Conservation (phyloP, 1,140 invertebrate genomes). For the Diprion similis region DNA sequence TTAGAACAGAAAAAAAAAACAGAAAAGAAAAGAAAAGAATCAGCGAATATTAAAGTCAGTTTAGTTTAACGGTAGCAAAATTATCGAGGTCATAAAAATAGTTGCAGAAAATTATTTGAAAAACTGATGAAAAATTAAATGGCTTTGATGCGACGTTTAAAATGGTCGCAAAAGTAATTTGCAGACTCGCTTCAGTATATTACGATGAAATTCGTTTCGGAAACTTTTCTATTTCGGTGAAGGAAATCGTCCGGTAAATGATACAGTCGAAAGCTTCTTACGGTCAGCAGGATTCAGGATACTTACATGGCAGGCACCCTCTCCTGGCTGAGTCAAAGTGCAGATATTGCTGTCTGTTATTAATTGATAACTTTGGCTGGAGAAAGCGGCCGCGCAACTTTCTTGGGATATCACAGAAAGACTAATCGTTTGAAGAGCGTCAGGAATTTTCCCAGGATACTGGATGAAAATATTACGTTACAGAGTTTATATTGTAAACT, state of each 20-base stretch:
- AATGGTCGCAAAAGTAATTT: constrained; percentile 7
- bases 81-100: not conserved
- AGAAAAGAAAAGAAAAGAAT: constrained; percentile 18
- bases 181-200: not conserved
- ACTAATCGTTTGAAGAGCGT: constrained; percentile 42
- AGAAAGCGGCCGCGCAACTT: constrained; percentile 27
- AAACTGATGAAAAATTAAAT: constrained; percentile 36
- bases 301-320: constrained; percentile 67
- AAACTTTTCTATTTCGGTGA: not conserved
- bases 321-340: constrained; percentile 66
- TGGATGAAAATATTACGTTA: constrained; percentile 25
- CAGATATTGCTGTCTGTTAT: constrained; percentile 61
- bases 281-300: too few relatives aligned
- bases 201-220: not conserved
- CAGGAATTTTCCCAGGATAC: constrained; percentile 31
- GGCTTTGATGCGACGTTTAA: constrained; percentile 45
- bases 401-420: constrained; percentile 30
- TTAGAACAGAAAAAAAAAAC: too few relatives aligned
- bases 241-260: too few relatives aligned
- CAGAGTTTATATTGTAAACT: not conserved
- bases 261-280: too few relatives aligned
- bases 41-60: not conserved
- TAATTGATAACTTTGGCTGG: not conserved
- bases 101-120: not conserved
- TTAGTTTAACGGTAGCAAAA: not conserved